A percentile compares a stretch with the other conserved stretches of the same genome.
Conservation (phyloP, 1,140 invertebrate genomes). For the Pogonomyrmex barbatus region DNA sequence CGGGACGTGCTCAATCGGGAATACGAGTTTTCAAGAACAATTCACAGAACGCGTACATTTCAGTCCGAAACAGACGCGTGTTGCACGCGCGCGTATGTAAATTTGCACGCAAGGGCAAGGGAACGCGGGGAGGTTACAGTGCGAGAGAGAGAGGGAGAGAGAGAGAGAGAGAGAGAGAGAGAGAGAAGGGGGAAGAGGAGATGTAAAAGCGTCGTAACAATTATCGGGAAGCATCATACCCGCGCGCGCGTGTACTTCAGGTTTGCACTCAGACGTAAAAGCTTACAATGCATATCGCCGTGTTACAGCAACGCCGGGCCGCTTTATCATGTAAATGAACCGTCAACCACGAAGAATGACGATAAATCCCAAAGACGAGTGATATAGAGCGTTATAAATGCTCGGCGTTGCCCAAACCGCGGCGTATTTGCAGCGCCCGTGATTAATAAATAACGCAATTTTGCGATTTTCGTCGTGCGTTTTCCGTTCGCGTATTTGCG, state of each 20-base stretch:
- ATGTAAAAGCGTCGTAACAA: conserved; percentile 62
- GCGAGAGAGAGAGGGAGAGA: not conserved
- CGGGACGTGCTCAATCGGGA: conserved; percentile 31
- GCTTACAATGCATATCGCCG: conserved; percentile 28
- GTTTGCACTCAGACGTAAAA: conserved; percentile 51
- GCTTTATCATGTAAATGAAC: conserved; percentile 70
- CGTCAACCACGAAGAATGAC: conserved; percentile 65
- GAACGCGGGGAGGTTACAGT: not conserved
- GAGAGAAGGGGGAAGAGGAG: not conserved
- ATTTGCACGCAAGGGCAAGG: conserved; percentile 28
- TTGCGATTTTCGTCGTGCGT: conserved; percentile 31
- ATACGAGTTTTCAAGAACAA: conserved; percentile 60
- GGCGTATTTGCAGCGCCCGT: not conserved
- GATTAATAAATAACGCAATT: conserved; percentile 48
- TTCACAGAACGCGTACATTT: conserved; percentile 43
- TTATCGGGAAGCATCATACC: conserved; percentile 58
- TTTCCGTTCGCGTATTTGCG: not conserved
- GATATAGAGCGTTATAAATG: conserved; percentile 34
- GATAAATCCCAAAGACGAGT: conserved; percentile 66
- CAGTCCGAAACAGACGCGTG: conserved; percentile 56
- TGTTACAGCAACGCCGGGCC: conserved; percentile 43
- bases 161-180: not conserved
- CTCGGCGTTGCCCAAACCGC: not conserved
- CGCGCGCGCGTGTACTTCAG: conserved; percentile 35
- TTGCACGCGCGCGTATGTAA: conserved; percentile 49